Percentiles rank a stretch among this genome's conserved stretches.
Evolutionary conservation across 1,140 invertebrate genomes (phyloP).

Genomic region (Drosophila biarmipes): DNA sequence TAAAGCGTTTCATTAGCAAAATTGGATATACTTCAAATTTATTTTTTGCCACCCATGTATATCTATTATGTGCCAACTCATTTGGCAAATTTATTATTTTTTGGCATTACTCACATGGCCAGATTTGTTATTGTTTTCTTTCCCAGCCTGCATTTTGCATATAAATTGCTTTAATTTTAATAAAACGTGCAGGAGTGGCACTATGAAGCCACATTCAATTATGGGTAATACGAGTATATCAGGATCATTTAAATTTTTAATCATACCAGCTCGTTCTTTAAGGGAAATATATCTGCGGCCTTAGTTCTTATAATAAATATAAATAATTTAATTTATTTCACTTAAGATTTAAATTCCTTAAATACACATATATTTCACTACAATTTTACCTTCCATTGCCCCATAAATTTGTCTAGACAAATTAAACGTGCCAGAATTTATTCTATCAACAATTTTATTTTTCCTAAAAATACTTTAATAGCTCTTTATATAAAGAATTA

Average conservation of each 20-base stretch:
- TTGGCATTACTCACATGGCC: conserved; percentile 1
- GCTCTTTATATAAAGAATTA: neutral
- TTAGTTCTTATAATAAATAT: too few species aligned
- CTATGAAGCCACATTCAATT: neutral
- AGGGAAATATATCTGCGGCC: neutral
- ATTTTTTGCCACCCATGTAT: neutral
- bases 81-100: conserved; percentile 12
- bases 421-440: neutral
- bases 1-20: conserved; percentile 2
- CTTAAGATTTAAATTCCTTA: neutral
- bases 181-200: conserved; percentile 12
- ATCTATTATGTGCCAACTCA: neutral
- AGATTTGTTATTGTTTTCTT: conserved; percentile 13
- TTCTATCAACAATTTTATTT: neutral
- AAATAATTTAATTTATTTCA: too few species aligned
- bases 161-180: conserved; percentile 16
- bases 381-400: neutral
- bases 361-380: neutral
- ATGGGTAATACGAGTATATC: conserved; percentile 1
- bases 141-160: conserved; percentile 13
- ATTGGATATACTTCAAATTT: conserved; percentile 8
- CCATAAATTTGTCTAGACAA: conserved; percentile 5
- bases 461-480: neutral
- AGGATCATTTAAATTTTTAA: conserved; percentile 1
- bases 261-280: neutral